Base-by-base conservation (phyloP, 1,140 invertebrate species). In the Lineus longissimus region DNA sequence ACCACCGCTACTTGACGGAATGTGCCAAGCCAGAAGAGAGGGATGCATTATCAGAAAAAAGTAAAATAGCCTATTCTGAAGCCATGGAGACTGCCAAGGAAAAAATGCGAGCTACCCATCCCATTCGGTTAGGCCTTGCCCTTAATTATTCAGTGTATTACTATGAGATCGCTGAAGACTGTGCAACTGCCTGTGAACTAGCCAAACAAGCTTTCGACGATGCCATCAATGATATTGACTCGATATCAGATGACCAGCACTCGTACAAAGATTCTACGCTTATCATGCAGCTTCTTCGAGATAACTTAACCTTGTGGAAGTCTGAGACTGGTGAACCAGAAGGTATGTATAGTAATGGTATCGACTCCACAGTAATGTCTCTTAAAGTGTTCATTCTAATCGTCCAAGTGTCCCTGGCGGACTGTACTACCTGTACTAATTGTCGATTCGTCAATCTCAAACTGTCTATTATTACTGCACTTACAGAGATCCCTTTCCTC, bases 131-230 rank as follows among this genome's bases (percentile, higher is more conserved):
- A 85, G 94, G 94, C 81, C 86, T 97, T 82, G 94, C 94, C 76
- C 89, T 98, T 81, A 97, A 97, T 86, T 97, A 96, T 86, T 95
- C 93, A 77, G 95, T 97, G 80, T 97, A 97, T 88, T 96, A 96
- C 88, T 97, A 97, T 86, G 95, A 98, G 89, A 97, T 97, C 83
- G 89, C 97, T 85, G 95, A 95, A 86, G 93, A 92, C 81, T 94
- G 94, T 85, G 94, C 97, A 84, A 93, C 94, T 85, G 95, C 95
- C 83, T 97, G 94, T 86, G 93, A 95, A 82, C 87, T 98, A 85
- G 95, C 95, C 78, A 70, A 62, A 40, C 40, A 54, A 6, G 97
- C 97, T 89, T 92, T 95, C 91, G 92, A 93, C 82, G 66, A 47
- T 17, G 63, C 60, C 1, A 57, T 54, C 11, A 55, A 64, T 7